Evolutionary conservation across 2,797 vertebrate species (phyloP).

Genomic region (Halcyon badia): DNA sequence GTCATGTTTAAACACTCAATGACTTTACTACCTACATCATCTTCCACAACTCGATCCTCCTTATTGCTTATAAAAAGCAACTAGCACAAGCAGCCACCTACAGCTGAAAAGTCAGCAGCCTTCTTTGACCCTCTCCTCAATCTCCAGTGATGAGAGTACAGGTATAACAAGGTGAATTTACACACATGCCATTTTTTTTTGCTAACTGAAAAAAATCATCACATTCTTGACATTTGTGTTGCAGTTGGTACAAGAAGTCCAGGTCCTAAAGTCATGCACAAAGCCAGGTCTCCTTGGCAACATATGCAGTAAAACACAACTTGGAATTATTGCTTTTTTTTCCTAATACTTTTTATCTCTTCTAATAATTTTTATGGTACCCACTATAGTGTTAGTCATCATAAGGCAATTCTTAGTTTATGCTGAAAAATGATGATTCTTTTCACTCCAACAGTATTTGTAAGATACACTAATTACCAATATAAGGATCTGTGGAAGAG

Average conservation of each 20-base stretch:
- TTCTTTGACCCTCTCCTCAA: not conserved
- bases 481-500: slow-evolving; percentile 31
- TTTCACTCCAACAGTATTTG: not conserved
- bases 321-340: not conserved
- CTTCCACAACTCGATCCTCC: not conserved
- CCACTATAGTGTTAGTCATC: not conserved
- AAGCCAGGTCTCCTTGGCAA: slow-evolving; percentile 45
- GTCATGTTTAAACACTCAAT: not conserved
- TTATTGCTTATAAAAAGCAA: not conserved
- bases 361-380: not conserved
- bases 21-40: accelerated
- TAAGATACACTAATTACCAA: slow-evolving; percentile 33
- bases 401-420: not conserved
- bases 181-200: not conserved
- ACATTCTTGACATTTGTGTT: not conserved
- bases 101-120: not conserved
- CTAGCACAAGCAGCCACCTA: not conserved
- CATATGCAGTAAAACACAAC: not conserved
- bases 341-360: not conserved
- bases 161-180: not conserved
- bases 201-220: not conserved
- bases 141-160: not conserved
- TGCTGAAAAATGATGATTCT: not conserved
- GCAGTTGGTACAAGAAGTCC: not conserved
- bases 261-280: not conserved